Conservation (phyloP, 2,888 invertebrate genomes). For the Anarsia innoxiella region DNA sequence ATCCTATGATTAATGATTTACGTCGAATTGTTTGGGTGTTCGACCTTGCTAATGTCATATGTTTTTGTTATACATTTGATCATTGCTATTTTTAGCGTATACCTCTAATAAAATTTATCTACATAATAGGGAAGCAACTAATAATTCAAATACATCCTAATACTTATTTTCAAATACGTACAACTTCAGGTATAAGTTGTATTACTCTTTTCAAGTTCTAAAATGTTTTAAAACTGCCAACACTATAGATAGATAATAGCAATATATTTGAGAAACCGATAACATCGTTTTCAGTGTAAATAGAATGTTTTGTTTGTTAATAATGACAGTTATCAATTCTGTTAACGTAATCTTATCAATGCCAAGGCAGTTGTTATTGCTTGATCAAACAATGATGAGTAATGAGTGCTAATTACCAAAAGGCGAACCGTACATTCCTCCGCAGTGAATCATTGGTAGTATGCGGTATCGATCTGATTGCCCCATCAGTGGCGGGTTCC, state of each 20-base stretch:
- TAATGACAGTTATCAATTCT: slow-evolving; percentile 15
- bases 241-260: too few species aligned
- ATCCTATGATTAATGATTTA: background rate
- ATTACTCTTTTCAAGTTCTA: too few species aligned
- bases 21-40: background rate
- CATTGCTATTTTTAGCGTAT: background rate
- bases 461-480: background rate
- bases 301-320: too few species aligned
- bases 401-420: slow-evolving; percentile 58
- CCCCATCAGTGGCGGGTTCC: slow-evolving; percentile 18
- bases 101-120: too few species aligned
- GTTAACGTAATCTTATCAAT: slow-evolving; percentile 22
- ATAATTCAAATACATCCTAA: too few species aligned
- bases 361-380: slow-evolving; percentile 12
- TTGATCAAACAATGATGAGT: slow-evolving; percentile 57
- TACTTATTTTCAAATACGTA: too few species aligned
- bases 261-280: too few species aligned
- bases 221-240: too few species aligned
- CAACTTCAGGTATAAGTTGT: too few species aligned
- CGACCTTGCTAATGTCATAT: background rate
- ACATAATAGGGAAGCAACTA: too few species aligned
- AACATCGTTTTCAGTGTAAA: too few species aligned
- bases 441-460: slow-evolving; percentile 41
- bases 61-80: background rate
- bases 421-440: slow-evolving; percentile 60